These are phyloP conservation scores for Hydraecia micacea DNA, from an alignment of 2,888 invertebrate genomes.

Conservation along the genomic window DNA sequence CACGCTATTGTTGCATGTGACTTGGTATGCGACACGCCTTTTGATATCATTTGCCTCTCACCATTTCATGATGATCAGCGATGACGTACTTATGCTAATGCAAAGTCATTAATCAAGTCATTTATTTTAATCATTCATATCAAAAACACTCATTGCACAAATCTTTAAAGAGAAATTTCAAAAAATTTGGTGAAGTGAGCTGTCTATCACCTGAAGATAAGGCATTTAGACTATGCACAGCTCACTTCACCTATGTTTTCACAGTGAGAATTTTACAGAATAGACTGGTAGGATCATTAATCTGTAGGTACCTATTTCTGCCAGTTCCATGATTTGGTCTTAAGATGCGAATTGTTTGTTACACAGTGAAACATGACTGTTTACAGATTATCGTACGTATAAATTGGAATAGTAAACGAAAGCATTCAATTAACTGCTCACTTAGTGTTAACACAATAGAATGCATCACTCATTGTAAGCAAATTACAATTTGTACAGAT, in stretches of 20 bases:
- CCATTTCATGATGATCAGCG: neutral
- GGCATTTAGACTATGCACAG: neutral
- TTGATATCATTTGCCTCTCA: conserved; percentile 9
- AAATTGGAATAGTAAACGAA: conserved; percentile 43
- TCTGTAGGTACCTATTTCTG: conserved; percentile 1
- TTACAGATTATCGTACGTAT: conserved; percentile 29
- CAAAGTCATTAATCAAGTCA: neutral
- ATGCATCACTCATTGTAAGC: conserved; percentile 78
- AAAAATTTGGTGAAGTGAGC: neutral
- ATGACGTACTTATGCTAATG: conserved; percentile 3
- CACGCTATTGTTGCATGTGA: conserved; percentile 25
- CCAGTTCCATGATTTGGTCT: neutral
- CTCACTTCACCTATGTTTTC: neutral
- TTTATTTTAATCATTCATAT: neutral
- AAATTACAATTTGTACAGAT: conserved; percentile 68
- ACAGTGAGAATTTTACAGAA: neutral
- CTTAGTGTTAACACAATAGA: conserved; percentile 60
- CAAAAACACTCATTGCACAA: neutral
- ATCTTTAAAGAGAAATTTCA: neutral
- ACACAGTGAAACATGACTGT: conserved; percentile 19
- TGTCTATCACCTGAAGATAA: neutral
- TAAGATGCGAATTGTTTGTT: neutral
- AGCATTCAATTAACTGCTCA: conserved; percentile 58
- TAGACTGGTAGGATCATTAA: neutral
- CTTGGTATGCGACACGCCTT: neutral